Conservation (phyloP, 2,888 invertebrate species). For the Eugnorisma glareosa region DNA sequence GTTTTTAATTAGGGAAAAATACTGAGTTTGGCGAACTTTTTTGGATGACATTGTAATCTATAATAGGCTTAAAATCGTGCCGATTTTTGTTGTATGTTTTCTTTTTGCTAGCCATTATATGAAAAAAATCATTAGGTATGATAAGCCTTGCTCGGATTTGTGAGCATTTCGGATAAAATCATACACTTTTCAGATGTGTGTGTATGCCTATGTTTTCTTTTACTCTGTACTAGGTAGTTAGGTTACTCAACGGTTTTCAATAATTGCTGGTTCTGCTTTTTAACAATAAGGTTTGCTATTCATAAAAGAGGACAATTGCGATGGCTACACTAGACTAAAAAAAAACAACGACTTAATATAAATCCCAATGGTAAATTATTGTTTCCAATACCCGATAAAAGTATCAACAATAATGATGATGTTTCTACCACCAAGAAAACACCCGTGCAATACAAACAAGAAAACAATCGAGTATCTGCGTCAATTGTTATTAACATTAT, state of each 20-base stretch:
- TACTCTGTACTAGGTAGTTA: too few species aligned
- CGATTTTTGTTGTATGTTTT: not conserved
- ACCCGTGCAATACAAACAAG: slow-evolving; percentile 46
- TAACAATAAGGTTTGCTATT: not conserved
- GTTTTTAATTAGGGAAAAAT: slow-evolving; percentile 40
- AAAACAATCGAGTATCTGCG: slow-evolving; percentile 65
- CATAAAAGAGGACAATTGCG: not conserved
- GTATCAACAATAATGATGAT: slow-evolving; percentile 12
- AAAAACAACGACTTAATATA: not conserved
- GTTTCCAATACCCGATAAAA: slow-evolving; percentile 12
- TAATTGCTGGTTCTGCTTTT: not conserved
- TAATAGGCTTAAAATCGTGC: slow-evolving; percentile 4
- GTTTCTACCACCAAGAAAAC: slow-evolving; percentile 24
- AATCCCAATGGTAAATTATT: not conserved
- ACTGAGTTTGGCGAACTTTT: slow-evolving; percentile 22
- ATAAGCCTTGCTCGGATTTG: not conserved
- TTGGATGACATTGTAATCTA: slow-evolving; percentile 13
- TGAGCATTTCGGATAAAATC: not conserved
- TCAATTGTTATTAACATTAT: slow-evolving; percentile 78
- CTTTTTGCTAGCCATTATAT: not conserved
- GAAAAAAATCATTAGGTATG: not conserved
- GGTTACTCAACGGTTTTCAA: too few species aligned
- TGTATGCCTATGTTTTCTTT: too few species aligned
- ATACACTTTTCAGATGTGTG: not conserved
- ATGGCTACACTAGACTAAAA: not conserved